Conservation (phyloP, 1,140 invertebrate genomes). For the Sogatella furcifera region DNA sequence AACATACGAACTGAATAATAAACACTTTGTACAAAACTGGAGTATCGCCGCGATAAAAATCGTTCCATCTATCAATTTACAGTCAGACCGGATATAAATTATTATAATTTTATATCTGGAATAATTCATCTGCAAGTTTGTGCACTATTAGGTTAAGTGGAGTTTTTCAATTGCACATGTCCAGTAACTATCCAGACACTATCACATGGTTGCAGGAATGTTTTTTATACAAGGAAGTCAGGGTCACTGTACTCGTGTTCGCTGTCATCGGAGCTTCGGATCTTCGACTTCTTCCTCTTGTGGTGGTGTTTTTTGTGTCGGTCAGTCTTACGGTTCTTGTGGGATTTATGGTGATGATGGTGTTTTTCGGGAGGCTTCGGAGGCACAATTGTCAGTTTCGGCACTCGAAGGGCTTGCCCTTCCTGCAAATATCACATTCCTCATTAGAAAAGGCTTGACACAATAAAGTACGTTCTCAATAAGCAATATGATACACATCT, state of each 20-base stretch:
- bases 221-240: conserved; percentile 44
- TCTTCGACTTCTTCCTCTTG: conserved; percentile 52
- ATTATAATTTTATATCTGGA: too few relatives aligned
- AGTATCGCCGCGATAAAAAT: too few relatives aligned
- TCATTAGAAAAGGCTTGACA: too few relatives aligned
- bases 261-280: conserved; percentile 47
- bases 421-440: conserved; percentile 12
- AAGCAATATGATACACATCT: too few relatives aligned
- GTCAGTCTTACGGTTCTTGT: conserved; percentile 41
- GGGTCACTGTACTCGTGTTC: conserved; percentile 58
- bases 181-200: not conserved
- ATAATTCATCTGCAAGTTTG: too few relatives aligned
- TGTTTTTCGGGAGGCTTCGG: conserved; percentile 36
- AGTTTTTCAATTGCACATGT: too few relatives aligned
- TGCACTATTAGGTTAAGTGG: too few relatives aligned
- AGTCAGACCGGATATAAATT: too few relatives aligned
- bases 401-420: conserved; percentile 36
- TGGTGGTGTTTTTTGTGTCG: conserved; percentile 54
- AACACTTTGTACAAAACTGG: too few relatives aligned
- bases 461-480: too few relatives aligned
- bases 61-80: too few relatives aligned
- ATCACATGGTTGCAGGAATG: conserved; percentile 3
- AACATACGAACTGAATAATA: too few relatives aligned
- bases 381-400: conserved; percentile 42
- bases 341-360: conserved; percentile 38